phyloP scores from a whole-genome alignment of 1,140 invertebrate species.

The Antheraea pernyi region DNA sequence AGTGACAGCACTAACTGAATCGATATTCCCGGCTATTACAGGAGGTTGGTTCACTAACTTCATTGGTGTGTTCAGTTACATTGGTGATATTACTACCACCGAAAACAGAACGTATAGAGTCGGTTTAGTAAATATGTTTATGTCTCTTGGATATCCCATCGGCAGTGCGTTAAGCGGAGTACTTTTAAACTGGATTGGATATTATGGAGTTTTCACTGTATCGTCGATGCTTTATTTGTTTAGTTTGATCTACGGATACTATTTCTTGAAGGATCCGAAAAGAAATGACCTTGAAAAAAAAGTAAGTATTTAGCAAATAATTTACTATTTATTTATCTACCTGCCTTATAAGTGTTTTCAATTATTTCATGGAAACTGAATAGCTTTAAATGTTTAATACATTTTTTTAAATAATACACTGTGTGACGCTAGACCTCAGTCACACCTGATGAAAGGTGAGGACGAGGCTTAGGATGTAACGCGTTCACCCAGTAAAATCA shows the following conservation, averaged over 20 bases:
- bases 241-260: constrained; percentile 85
- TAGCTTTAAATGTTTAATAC: no score
- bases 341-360: no score
- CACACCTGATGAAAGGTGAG: no score
- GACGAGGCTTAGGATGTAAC: no score
- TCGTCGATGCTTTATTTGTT: constrained; percentile 86
- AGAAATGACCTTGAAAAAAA: constrained; percentile 43
- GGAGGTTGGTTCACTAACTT: constrained; percentile 93
- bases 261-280: constrained; percentile 82
- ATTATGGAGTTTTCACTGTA: constrained; percentile 89
- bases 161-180: constrained; percentile 88
- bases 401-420: no score
- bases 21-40: constrained; percentile 87
- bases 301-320: constrained; percentile 20
- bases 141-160: constrained; percentile 88
- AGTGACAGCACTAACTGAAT: constrained; percentile 85
- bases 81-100: constrained; percentile 90
- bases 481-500: no score
- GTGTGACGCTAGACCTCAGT: no score
- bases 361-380: no score
- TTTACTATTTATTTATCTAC: no score
- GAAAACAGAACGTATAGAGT: constrained; percentile 90
- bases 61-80: constrained; percentile 94
- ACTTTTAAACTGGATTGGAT: constrained; percentile 84
- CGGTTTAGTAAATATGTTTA: constrained; percentile 90